A percentile compares a stretch with the other conserved stretches of the same genome.
phyloP scores from a whole-genome alignment of 2,113 vertebrate species.

The Platysternon megacephalum region DNA sequence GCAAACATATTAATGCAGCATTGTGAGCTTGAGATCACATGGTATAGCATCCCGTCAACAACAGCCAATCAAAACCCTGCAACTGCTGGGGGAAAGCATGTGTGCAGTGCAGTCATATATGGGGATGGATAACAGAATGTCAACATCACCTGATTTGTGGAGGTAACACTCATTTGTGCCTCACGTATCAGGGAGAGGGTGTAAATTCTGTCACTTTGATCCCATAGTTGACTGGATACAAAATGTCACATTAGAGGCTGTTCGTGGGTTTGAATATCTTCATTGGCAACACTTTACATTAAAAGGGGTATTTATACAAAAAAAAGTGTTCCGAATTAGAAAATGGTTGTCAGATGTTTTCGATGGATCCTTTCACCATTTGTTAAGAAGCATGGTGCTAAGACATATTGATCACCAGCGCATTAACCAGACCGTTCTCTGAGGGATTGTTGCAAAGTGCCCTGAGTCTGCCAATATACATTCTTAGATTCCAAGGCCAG shows the following conservation, averaged over 20 bases:
- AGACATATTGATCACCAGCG: neutral
- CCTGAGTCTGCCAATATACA: no score
- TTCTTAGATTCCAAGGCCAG: no score
- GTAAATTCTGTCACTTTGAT: neutral
- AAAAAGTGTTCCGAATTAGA: neutral
- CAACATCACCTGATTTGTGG: neutral
- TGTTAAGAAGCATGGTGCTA: neutral
- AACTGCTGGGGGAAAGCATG: neutral
- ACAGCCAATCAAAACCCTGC: neutral
- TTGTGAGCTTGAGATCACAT: neutral
- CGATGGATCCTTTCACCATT: neutral
- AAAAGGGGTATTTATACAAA: neutral
- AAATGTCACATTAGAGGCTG: neutral
- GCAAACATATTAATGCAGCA: neutral
- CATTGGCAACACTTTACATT: neutral
- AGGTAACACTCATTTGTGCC: accelerated
- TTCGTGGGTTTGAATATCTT: neutral
- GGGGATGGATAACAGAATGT: neutral
- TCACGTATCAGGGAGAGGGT: neutral
- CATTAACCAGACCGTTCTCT: neutral
- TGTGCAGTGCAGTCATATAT: neutral
- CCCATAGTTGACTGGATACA: neutral
- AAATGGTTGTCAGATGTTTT: neutral
- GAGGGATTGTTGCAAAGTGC: neutral
- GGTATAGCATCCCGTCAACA: neutral